Conservation (phyloP, 2,888 invertebrate species). For the Meteorus colon region DNA sequence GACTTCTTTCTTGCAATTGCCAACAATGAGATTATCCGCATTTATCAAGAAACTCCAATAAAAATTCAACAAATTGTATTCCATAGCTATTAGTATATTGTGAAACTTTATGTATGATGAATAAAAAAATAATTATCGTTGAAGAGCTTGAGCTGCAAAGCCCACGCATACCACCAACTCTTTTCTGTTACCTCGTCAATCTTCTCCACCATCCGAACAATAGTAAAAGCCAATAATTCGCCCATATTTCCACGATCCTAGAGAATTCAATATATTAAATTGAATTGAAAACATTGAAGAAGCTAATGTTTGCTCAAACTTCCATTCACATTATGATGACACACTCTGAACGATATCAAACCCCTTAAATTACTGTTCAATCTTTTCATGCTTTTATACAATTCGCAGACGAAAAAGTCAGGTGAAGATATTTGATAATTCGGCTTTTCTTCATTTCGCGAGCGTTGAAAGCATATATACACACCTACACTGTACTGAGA, state of each 20-base stretch:
- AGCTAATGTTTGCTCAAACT: too few relatives aligned
- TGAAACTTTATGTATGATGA: not conserved
- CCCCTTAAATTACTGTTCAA: too few relatives aligned
- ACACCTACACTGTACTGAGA: too few relatives aligned
- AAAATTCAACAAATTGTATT: not conserved
- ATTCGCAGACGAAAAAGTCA: too few relatives aligned
- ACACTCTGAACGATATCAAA: too few relatives aligned
- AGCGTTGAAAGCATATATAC: too few relatives aligned
- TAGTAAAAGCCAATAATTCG: not conserved
- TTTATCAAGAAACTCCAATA: not conserved
- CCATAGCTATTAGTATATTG: not conserved
- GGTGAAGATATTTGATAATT: too few relatives aligned
- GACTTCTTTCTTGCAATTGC: not conserved
- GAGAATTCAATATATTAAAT: too few relatives aligned
- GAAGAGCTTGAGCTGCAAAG: not conserved
- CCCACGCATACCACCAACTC: constrained; percentile 21
- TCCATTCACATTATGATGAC: too few relatives aligned
- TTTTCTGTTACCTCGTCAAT: not conserved
- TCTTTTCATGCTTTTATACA: too few relatives aligned
- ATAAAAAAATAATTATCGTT: constrained; percentile 12
- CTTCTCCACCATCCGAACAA: not conserved
- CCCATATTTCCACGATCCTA: not conserved
- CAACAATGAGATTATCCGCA: not conserved
- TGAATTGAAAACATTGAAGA: too few relatives aligned
- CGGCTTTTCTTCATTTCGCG: too few relatives aligned